Evolutionary conservation across 1,140 invertebrate species (phyloP).

Genomic region (Marisa cornuarietis): DNA sequence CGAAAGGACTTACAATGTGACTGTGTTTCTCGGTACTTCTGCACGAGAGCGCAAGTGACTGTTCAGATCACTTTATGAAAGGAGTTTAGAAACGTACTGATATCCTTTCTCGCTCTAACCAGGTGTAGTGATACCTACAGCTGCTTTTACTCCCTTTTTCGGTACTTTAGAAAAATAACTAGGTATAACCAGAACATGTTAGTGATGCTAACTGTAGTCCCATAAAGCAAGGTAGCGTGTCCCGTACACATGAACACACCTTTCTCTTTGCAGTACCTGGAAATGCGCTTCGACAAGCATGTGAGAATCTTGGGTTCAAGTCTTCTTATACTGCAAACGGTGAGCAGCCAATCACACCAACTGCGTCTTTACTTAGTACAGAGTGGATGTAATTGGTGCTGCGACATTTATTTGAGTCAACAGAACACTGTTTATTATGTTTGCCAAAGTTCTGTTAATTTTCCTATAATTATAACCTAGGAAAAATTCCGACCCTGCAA

Average conservation of each 20-base stretch:
- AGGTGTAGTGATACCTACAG: neutral
- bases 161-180: neutral
- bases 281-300: slow-evolving; percentile 65
- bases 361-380: too few species aligned
- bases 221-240: slow-evolving; percentile 42
- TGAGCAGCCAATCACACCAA: slow-evolving; percentile 62
- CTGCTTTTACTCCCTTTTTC: neutral
- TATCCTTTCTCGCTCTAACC: neutral
- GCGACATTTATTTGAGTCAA: too few species aligned
- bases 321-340: slow-evolving; percentile 64
- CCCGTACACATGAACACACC: neutral
- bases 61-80: neutral
- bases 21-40: too few species aligned
- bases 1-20: too few species aligned
- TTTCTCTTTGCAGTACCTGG: slow-evolving; percentile 78
- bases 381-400: too few species aligned
- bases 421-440: too few species aligned
- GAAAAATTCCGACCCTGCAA: too few species aligned
- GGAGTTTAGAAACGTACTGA: neutral
- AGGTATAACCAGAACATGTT: neutral
- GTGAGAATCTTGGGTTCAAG: slow-evolving; percentile 46
- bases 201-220: neutral
- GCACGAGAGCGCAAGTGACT: too few species aligned
- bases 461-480: too few species aligned
- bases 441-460: too few species aligned